Conservation (phyloP, 2,113 vertebrate genomes). For the Semicossyphus pulcher region DNA sequence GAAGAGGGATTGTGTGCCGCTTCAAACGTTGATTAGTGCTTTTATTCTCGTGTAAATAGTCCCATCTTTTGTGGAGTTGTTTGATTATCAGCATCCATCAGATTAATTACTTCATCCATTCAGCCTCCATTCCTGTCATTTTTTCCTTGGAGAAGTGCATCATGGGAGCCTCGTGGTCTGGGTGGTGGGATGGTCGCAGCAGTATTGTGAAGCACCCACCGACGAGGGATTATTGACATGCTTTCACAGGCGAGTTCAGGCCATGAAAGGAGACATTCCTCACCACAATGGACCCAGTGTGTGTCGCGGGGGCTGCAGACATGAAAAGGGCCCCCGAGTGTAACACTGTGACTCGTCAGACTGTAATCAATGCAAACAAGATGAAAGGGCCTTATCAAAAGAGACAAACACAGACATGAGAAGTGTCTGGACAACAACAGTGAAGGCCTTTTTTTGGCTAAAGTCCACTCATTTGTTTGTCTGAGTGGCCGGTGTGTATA, state of each 20-base stretch:
- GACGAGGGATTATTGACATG: conserved; percentile 85
- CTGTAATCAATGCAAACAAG: conserved; percentile 86
- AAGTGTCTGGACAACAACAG: conserved; percentile 61
- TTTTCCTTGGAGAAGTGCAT: conserved; percentile 65
- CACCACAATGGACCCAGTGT: conserved; percentile 85
- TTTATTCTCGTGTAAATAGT: conserved; percentile 20
- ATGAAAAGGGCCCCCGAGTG: conserved; percentile 79
- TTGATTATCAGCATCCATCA: conserved; percentile 70
- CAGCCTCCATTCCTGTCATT: conserved; percentile 39
- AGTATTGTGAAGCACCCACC: conserved; percentile 75
- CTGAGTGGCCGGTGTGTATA: conserved; percentile 2
- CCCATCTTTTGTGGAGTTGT: conserved; percentile 44
- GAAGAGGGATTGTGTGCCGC: conserved; percentile 10
- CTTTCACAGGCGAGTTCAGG: conserved; percentile 82
- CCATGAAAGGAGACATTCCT: conserved; percentile 88
- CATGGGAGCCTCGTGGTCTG: conserved; percentile 64
- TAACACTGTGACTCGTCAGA: conserved; percentile 82
- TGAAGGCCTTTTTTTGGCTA: conserved; percentile 55
- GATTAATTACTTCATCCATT: conserved; percentile 69
- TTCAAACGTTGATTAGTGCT: conserved; percentile 29
- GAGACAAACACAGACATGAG: conserved; percentile 83
- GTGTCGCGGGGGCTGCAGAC: conserved; percentile 74
- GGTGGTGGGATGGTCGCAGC: conserved; percentile 52
- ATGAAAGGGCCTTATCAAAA: conserved; percentile 83
- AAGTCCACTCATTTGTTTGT: conserved; percentile 44